Evolutionary conservation across 2,888 invertebrate genomes (phyloP).

Genomic region (Lasioglossum figueresi): DNA sequence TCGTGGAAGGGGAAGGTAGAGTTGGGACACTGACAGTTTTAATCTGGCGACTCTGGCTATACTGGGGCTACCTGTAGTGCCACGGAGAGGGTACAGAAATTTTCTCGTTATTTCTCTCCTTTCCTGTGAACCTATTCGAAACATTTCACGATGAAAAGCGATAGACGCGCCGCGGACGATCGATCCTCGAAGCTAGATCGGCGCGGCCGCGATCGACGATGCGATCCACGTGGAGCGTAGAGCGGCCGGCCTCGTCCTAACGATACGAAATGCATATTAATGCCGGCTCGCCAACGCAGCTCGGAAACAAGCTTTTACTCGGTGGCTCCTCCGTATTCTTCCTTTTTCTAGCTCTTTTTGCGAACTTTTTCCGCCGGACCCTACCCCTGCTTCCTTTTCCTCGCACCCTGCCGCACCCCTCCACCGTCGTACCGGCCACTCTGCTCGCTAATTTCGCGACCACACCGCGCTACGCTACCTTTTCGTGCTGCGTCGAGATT

Average conservation of each 20-base stretch:
- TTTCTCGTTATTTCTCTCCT: too few relatives aligned
- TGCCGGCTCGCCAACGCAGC: constrained; percentile 13
- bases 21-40: too few relatives aligned
- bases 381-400: background rate
- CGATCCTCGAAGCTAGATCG: constrained; percentile 4
- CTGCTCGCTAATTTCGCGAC: constrained; percentile 25
- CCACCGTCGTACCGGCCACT: background rate
- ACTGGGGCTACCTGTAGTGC: too few relatives aligned
- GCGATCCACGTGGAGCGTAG: constrained; percentile 20
- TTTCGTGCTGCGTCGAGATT: background rate
- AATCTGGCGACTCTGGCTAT: too few relatives aligned
- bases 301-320: constrained; percentile 41
- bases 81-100: too few relatives aligned
- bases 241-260: constrained; percentile 12
- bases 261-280: constrained; percentile 54
- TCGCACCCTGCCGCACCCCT: background rate
- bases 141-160: background rate
- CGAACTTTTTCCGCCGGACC: constrained; percentile 23
- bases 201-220: background rate
- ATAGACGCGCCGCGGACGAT: background rate
- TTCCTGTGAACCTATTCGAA: too few relatives aligned
- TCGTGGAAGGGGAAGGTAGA: too few relatives aligned
- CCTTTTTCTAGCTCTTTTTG: background rate
- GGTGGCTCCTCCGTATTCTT: constrained; percentile 8
- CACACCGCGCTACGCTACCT: background rate